Conservation (phyloP, 2,113 vertebrate genomes). For the Pycnonotus jocosus region DNA sequence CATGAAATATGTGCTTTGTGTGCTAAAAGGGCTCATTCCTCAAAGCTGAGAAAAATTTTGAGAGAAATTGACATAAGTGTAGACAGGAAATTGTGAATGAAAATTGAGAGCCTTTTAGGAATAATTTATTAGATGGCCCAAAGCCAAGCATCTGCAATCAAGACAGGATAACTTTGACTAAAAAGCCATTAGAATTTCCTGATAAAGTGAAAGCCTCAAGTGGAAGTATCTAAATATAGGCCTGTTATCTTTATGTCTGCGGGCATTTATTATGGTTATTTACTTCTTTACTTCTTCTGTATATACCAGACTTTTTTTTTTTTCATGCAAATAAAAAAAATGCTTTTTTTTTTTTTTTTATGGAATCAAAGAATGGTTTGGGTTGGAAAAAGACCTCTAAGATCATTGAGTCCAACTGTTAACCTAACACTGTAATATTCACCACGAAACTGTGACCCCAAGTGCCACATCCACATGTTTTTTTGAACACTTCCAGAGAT, state of each 20-base stretch:
- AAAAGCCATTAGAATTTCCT: background rate
- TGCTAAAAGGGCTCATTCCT: background rate
- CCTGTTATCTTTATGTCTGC: background rate
- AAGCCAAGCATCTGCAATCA: background rate
- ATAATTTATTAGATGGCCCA: conserved; percentile 40
- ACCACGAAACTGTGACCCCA: background rate
- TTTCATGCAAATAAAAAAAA: background rate
- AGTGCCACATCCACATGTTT: background rate
- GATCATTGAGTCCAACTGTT: background rate
- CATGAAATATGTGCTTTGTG: conserved; percentile 4
- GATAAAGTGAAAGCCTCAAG: background rate
- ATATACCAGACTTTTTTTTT: background rate
- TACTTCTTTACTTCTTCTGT: background rate
- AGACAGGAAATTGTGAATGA: conserved; percentile 38
- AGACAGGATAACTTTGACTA: background rate
- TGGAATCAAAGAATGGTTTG: background rate
- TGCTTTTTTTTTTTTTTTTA: background rate
- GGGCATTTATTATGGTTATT: background rate
- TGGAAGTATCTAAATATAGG: background rate
- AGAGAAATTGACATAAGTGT: conserved; percentile 21
- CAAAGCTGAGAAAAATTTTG: conserved; percentile 22
- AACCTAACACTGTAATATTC: background rate
- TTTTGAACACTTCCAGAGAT: background rate
- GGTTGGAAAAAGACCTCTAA: background rate
- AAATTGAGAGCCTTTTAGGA: conserved; percentile 14